Base-by-base conservation (phyloP, 2,888 invertebrate species). In the Smittia sp. region DNA sequence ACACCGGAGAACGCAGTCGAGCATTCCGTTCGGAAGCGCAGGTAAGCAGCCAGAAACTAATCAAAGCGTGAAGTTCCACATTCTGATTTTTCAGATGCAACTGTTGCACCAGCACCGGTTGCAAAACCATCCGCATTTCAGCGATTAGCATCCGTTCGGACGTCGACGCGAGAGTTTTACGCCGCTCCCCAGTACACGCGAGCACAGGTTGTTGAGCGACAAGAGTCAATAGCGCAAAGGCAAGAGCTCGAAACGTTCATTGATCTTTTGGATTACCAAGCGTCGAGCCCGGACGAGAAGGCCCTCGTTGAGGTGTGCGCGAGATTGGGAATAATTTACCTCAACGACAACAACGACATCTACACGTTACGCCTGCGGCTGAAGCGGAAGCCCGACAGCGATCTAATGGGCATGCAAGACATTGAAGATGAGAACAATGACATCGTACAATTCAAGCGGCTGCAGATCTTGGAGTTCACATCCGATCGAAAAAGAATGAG, bases 401-500 rank as follows among this genome's bases (percentile, higher is more conserved):
- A 78, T 20, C 82, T 83, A 74, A 41, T 39, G 18, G 41, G 39
- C 38, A 39, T 72, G 2, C 39, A 22, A 24, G 27, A 58, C 24
- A 18, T 82, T 0, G 83, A 81, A 0, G 81, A 82, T 0, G 76
- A 75, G 9, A 76, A 79, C 15, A 84, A 84, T 1, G 83, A 84
- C 13, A 27, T 72, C 11, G 79, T 86, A 74, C 81, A 82, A 74
- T 93, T 86, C 79, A 85, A 87, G 77, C 84, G 89, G n/a, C 82
- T 94, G 67, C 91, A 94, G 78, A 84, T 90, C 0, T 85, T 96
- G 18, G 96, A 96, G 77, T 96, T 96, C 80, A 93, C 92, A 22
- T 93, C 95, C 27, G 92, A 92, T 79, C 87, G 96, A 27, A 95
- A 94, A 80, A 85, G 95, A 74, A 96, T 96, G 96, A 96, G 96